These are phyloP conservation scores for Batillaria attramentaria DNA, from an alignment of 1,140 invertebrate genomes.

Conservation along the genomic window DNA sequence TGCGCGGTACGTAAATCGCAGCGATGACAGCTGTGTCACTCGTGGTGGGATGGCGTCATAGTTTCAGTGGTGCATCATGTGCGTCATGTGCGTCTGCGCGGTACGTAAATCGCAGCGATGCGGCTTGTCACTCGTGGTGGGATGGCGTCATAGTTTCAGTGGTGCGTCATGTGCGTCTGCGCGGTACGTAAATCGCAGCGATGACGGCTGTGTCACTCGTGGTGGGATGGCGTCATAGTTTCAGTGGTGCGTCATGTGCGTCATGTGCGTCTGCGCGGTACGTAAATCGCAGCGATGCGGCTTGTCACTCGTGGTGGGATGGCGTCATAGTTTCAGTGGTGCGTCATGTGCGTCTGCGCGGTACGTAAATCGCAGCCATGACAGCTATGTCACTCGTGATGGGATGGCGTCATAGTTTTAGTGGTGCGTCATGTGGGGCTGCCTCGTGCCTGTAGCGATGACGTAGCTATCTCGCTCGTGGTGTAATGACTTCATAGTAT, in stretches of 20 bases:
- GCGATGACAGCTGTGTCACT: neutral
- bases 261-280: no score
- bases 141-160: no score
- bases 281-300: neutral
- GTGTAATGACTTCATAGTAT: no score
- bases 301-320: no score
- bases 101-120: neutral
- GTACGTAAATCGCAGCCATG: constrained; percentile 49
- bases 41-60: neutral
- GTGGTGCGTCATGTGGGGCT: no score
- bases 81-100: no score
- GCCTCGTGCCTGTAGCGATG: neutral
- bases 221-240: neutral
- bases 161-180: constrained; percentile 56
- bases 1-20: constrained; percentile 56
- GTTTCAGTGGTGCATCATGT: no score
- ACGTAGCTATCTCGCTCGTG: no score
- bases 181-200: constrained; percentile 50
- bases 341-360: constrained; percentile 53
- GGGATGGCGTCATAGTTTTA: neutral
- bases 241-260: no score
- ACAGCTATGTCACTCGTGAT: neutral
- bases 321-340: no score
- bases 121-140: no score
- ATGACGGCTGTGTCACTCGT: neutral